Percentiles rank a stretch among this genome's conserved stretches.
phyloP scores from a whole-genome alignment of 53 echinoderm and acorn worm species.

The Luidia sarsii region DNA sequence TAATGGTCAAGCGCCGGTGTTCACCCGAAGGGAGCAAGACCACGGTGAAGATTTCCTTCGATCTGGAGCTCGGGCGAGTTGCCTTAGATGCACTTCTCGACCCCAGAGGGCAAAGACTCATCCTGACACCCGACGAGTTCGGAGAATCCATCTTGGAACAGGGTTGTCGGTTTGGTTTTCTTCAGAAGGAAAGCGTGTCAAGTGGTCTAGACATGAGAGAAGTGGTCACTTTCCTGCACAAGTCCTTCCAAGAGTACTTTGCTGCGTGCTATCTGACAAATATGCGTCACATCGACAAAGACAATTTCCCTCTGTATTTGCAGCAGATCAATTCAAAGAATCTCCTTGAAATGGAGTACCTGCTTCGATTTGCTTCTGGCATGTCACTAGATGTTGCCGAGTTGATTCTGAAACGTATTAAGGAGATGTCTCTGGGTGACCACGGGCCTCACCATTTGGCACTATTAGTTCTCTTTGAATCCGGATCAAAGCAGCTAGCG shows the following conservation, averaged over 20 bases:
- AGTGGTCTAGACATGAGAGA: not conserved
- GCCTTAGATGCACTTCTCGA: not conserved
- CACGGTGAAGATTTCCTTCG: not conserved
- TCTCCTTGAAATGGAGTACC: not conserved
- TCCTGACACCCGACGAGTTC: not conserved
- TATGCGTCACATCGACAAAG: not conserved
- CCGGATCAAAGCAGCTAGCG: not conserved
- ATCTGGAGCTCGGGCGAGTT: not conserved
- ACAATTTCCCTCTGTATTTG: not conserved
- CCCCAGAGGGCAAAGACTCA: not conserved
- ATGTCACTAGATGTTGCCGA: not conserved
- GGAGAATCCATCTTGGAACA: not conserved
- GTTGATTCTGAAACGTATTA: not conserved
- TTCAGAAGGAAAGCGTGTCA: not conserved
- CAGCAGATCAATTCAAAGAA: no score
- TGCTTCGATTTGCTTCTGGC: not conserved
- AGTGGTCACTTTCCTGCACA: not conserved
- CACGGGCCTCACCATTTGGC: not conserved
- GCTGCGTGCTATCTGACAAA: not conserved
- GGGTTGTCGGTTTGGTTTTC: not conserved
- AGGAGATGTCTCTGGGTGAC: not conserved
- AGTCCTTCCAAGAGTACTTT: constrained; percentile 11
- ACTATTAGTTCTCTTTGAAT: not conserved
- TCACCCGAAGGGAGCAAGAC: not conserved
- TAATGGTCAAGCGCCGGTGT: not conserved